Conservation (phyloP, 1,140 invertebrate genomes). For the Apis florea region DNA sequence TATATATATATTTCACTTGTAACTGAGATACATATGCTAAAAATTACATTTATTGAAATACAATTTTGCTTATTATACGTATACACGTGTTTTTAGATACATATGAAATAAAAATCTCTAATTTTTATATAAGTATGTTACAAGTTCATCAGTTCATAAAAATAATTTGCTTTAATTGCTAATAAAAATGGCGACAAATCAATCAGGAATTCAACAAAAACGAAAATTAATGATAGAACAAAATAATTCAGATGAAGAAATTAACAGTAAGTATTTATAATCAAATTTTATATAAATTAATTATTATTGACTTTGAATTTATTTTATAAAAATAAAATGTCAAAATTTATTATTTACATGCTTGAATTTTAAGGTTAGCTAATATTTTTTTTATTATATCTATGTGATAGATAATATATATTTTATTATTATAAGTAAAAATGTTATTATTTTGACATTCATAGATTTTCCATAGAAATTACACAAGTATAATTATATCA, state of each 20-base stretch:
- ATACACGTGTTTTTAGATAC: no score
- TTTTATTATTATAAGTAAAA: background rate
- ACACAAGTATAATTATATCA: background rate
- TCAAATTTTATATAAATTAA: background rate
- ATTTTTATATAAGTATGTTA: background rate
- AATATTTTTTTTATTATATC: background rate
- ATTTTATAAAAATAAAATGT: background rate
- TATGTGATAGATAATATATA: background rate
- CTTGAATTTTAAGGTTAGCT: conserved; percentile 50
- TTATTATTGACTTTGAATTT: conserved; percentile 3
- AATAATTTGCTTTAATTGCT: background rate
- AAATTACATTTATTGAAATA: no score
- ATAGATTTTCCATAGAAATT: no score
- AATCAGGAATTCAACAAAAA: conserved; percentile 53
- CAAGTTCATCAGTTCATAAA: background rate
- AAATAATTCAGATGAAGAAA: conserved; percentile 67
- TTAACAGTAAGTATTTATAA: conserved; percentile 60
- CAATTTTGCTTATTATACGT: no score
- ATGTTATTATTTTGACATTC: background rate
- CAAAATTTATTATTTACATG: conserved; percentile 34
- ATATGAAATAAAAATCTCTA: no score
- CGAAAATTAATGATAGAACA: conserved; percentile 56
- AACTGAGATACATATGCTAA: no score
- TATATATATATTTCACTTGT: no score
- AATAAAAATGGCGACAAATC: conserved; percentile 52